Percentiles rank a stretch among this genome's conserved stretches.
Evolutionary conservation across 30 jellyfish, hydroid and myxozoan species (phyloP).

Genomic region (Chrysaora quinquecirrha): DNA sequence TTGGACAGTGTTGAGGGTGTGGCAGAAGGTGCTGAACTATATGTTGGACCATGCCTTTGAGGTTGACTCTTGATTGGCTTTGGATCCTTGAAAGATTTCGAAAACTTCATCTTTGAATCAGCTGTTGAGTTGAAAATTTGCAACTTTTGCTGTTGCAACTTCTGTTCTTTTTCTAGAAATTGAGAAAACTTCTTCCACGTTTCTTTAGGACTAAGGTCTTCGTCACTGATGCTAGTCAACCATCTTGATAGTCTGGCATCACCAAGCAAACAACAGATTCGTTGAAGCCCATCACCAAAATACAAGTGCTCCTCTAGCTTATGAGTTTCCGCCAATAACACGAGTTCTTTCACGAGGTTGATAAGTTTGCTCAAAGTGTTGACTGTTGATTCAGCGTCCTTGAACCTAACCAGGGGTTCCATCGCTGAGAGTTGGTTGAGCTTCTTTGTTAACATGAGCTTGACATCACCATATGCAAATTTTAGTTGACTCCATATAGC

Average conservation of each 20-base stretch:
- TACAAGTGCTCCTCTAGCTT: slow-evolving; percentile 10
- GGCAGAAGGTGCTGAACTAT: not conserved
- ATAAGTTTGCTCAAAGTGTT: slow-evolving; percentile 19
- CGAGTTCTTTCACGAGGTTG: slow-evolving; percentile 17
- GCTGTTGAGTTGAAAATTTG: not conserved
- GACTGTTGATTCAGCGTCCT: slow-evolving; percentile 4
- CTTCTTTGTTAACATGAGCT: slow-evolving; percentile 1
- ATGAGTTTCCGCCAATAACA: slow-evolving; percentile 24
- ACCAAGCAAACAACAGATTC: slow-evolving; percentile 8
- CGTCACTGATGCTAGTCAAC: not conserved
- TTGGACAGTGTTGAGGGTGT: slow-evolving; percentile 14
- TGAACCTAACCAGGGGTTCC: slow-evolving; percentile 5
- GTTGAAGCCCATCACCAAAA: slow-evolving; percentile 16
- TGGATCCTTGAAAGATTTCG: not conserved
- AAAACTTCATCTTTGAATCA: not conserved
- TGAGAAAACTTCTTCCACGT: slow-evolving; percentile 14
- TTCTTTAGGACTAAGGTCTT: slow-evolving; percentile 22
- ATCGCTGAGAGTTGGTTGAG: slow-evolving; percentile 1
- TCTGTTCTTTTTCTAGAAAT: slow-evolving; percentile 30
- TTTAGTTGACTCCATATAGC: slow-evolving; percentile 15
- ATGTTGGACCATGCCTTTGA: not conserved
- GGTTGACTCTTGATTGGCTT: not conserved
- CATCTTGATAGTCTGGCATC: slow-evolving; percentile 28
- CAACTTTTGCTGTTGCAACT: slow-evolving; percentile 3
- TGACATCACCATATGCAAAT: slow-evolving; percentile 39